Evolutionary conservation across 2,113 vertebrate genomes (phyloP).

Genomic region (Crotalus viridis): DNA sequence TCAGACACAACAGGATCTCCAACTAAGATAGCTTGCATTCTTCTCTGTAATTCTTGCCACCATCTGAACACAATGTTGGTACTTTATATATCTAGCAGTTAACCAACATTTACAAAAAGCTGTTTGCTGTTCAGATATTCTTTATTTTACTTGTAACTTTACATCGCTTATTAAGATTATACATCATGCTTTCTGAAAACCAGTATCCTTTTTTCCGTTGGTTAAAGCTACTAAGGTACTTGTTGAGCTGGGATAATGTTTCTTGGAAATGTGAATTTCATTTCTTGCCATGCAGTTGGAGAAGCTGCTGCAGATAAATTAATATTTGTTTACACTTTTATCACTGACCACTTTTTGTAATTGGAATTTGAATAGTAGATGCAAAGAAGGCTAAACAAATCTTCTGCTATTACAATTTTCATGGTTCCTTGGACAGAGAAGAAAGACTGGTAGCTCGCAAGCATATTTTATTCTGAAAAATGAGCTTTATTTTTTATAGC

Average conservation of each 20-base stretch:
- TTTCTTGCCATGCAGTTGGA: conserved; percentile 46
- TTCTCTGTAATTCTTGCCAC: not conserved
- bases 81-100: not conserved
- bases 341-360: conserved; percentile 52
- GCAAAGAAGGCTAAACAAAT: conserved; percentile 61
- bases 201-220: conserved; percentile 21
- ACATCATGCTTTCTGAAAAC: not conserved
- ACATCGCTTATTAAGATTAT: not conserved
- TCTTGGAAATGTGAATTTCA: not conserved
- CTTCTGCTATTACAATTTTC: conserved; percentile 64
- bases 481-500: conserved; percentile 22
- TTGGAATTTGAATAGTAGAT: conserved; percentile 59
- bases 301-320: conserved; percentile 47
- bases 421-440: conserved; percentile 60
- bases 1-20: not conserved
- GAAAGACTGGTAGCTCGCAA: conserved; percentile 54
- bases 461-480: conserved; percentile 47
- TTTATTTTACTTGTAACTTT: not conserved
- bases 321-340: conserved; percentile 56
- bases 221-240: conserved; percentile 29
- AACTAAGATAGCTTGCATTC: conserved; percentile 24
- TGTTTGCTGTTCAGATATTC: not conserved
- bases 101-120: not conserved
- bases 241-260: conserved; percentile 11
- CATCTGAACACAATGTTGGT: conserved; percentile 11